A percentile compares a stretch with the other conserved stretches of the same genome.
phyloP scores from a whole-genome alignment of 30 jellyfish, hydroid and myxozoan species.

The Clytia hemisphaerica region DNA sequence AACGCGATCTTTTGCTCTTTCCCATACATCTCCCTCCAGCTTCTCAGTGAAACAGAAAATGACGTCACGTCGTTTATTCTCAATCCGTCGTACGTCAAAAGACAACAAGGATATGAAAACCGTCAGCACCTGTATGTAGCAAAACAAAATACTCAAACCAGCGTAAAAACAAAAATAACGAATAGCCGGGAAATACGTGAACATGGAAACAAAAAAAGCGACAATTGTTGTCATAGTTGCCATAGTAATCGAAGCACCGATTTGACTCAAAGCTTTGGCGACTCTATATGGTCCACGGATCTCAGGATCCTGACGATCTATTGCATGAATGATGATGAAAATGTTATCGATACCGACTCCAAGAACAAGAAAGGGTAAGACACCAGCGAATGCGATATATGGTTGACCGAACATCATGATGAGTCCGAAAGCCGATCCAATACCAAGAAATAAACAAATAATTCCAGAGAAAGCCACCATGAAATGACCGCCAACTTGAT shows the following conservation, averaged over 20 bases:
- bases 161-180: conserved; percentile 81
- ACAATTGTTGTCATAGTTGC: conserved; percentile 81
- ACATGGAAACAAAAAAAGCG: conserved; percentile 77
- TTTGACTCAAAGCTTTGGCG: conserved; percentile 57
- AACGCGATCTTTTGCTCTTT: conserved; percentile 24
- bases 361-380: conserved; percentile 84
- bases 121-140: conserved; percentile 59
- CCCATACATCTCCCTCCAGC: conserved; percentile 50
- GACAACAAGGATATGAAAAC: conserved; percentile 65
- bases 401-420: conserved; percentile 64
- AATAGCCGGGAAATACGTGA: conserved; percentile 85
- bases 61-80: conserved; percentile 51
- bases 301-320: conserved; percentile 57
- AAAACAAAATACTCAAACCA: conserved; percentile 55
- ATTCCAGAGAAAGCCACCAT: conserved; percentile 63
- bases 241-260: conserved; percentile 91
- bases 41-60: conserved; percentile 33
- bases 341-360: conserved; percentile 97
- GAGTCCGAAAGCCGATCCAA: conserved; percentile 80
- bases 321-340: conserved; percentile 65
- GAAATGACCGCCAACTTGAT: conserved; percentile 66
- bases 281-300: conserved; percentile 54
- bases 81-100: conserved; percentile 71
- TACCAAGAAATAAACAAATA: conserved; percentile 66
- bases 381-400: conserved; percentile 89